Percentiles rank a stretch among this genome's conserved stretches.
phyloP scores from a whole-genome alignment of 2,113 vertebrate genomes.

The Microcebus murinus region DNA sequence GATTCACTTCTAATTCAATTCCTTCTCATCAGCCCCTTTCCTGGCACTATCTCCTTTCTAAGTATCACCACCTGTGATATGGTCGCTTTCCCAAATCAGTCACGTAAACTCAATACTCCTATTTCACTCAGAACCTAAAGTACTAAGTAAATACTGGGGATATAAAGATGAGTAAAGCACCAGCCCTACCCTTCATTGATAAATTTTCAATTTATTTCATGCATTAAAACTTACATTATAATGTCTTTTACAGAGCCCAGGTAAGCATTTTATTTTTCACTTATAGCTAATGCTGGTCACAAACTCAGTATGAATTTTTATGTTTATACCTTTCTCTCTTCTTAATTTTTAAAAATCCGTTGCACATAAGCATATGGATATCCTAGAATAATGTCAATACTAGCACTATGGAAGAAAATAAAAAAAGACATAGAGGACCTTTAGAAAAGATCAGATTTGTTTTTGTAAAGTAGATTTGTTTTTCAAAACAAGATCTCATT shows the following conservation, averaged over 20 bases:
- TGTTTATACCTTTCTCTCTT: background rate
- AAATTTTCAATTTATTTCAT: background rate
- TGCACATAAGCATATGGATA: background rate
- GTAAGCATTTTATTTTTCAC: background rate
- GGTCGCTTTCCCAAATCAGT: background rate
- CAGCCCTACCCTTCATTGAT: background rate
- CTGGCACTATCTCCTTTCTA: background rate
- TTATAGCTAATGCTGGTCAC: background rate
- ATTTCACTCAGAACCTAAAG: background rate
- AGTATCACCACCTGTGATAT: background rate
- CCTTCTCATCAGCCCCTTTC: background rate
- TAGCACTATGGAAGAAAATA: background rate
- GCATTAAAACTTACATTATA: conserved; percentile 38
- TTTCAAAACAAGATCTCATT: conserved; percentile 11
- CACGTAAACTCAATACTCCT: background rate
- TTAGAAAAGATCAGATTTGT: background rate
- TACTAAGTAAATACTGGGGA: background rate
- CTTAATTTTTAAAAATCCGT: background rate
- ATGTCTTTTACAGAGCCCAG: background rate
- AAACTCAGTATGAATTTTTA: background rate
- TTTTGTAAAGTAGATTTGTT: background rate
- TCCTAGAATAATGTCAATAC: background rate
- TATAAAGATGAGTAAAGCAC: background rate
- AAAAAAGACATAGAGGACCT: background rate
- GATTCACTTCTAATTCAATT: background rate